Conservation (phyloP, 2,888 invertebrate species). For the Spilosoma lubricipeda region DNA sequence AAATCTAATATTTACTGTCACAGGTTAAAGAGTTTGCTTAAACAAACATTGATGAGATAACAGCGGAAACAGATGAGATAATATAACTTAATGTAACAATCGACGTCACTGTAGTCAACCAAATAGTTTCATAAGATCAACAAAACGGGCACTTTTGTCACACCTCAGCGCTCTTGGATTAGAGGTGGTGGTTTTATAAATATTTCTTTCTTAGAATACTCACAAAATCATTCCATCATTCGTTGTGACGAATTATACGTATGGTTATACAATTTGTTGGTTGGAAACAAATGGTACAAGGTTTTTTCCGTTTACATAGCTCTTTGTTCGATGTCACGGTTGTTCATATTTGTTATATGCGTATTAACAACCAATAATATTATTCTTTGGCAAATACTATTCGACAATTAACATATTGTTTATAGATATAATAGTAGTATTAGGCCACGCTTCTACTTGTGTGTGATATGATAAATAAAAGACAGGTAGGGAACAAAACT, state of each 20-base stretch:
- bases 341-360: neutral
- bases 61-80: slow-evolving; percentile 68
- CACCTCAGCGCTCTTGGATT: slow-evolving; percentile 45
- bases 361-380: neutral
- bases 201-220: slow-evolving; percentile 52
- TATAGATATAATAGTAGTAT: neutral
- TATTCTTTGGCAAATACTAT: neutral
- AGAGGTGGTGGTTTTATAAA: slow-evolving; percentile 36
- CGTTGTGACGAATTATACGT: slow-evolving; percentile 31
- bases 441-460: neutral
- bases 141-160: slow-evolving; percentile 57
- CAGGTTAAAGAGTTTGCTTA: slow-evolving; percentile 33
- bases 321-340: neutral
- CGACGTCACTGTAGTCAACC: slow-evolving; percentile 58
- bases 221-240: slow-evolving; percentile 30
- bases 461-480: neutral
- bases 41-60: slow-evolving; percentile 65
- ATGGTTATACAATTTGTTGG: slow-evolving; percentile 26
- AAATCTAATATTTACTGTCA: slow-evolving; percentile 36
- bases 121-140: slow-evolving; percentile 60
- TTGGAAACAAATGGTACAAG: slow-evolving; percentile 20
- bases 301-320: slow-evolving; percentile 1
- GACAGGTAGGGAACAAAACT: neutral
- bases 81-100: slow-evolving; percentile 61
- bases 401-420: neutral